Evolutionary conservation across 2,888 invertebrate species (phyloP).

Genomic region (Diogma glabrata): DNA sequence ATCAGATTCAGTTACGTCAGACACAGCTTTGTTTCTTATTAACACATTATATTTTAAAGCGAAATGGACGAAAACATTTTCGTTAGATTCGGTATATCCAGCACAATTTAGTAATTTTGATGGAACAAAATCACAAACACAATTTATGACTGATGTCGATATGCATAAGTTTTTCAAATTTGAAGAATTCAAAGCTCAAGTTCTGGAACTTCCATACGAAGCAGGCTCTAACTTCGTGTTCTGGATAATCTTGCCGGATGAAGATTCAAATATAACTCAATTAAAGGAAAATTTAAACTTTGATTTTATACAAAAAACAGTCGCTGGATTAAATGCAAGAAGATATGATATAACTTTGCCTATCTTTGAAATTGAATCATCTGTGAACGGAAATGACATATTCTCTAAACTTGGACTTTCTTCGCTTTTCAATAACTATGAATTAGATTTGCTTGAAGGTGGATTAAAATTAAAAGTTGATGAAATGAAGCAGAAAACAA

Average conservation of each 20-base stretch:
- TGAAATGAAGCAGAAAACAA: conserved; percentile 2
- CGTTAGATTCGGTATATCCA: background rate
- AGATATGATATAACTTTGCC: background rate
- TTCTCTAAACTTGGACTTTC: background rate
- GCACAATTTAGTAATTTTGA: background rate
- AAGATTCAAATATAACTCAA: background rate
- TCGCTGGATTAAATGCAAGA: background rate
- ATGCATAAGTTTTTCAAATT: background rate
- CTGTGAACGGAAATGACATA: background rate
- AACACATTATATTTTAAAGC: conserved; percentile 5
- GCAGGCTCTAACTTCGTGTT: conserved; percentile 2
- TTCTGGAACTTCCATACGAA: background rate
- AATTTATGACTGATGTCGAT: background rate
- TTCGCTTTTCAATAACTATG: background rate
- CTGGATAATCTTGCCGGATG: conserved; percentile 4
- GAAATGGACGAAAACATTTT: background rate
- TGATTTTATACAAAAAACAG: background rate
- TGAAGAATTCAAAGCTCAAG: background rate
- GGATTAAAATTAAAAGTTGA: background rate
- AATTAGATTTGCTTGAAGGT: conserved; percentile 1
- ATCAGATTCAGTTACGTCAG: background rate
- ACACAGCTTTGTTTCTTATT: background rate
- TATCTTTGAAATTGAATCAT: conserved; percentile 5
- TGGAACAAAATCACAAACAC: background rate
- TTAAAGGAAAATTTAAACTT: background rate